A percentile compares a stretch with the other conserved stretches of the same genome.
Conservation (phyloP, 2,113 vertebrate genomes). For the Megaceryle maxima region DNA sequence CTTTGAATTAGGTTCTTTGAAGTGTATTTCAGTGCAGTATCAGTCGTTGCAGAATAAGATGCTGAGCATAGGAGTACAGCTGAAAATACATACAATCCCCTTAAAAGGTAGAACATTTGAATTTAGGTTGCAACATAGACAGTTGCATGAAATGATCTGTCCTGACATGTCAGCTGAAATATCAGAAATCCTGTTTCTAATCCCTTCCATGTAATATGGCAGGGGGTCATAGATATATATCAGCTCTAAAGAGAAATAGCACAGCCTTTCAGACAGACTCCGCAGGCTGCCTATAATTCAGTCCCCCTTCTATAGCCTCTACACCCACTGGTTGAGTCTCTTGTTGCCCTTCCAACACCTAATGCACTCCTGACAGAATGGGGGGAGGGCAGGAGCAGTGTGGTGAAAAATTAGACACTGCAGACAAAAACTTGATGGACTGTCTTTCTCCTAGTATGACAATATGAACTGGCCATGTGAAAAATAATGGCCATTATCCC, state of each 20-base stretch:
- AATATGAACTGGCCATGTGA: slow-evolving; percentile 74
- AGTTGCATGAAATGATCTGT: slow-evolving; percentile 26
- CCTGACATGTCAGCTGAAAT: slow-evolving; percentile 47
- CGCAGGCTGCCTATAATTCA: neutral
- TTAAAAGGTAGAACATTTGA: slow-evolving; percentile 12
- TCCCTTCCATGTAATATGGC: slow-evolving; percentile 27
- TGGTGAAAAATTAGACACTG: slow-evolving; percentile 57
- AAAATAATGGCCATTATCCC: slow-evolving; percentile 66
- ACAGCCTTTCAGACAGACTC: slow-evolving; percentile 13
- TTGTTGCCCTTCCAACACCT: slow-evolving; percentile 63
- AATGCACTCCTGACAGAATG: slow-evolving; percentile 68
- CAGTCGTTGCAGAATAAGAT: neutral
- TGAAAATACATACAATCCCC: neutral
- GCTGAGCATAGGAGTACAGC: neutral
- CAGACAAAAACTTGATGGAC: slow-evolving; percentile 64
- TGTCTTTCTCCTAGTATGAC: slow-evolving; percentile 49
- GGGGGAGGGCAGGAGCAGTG: slow-evolving; percentile 29
- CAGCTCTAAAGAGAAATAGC: neutral
- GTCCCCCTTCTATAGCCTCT: neutral
- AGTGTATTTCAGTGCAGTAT: neutral
- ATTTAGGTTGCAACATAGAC: slow-evolving; percentile 17
- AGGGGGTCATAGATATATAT: neutral
- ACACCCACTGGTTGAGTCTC: slow-evolving; percentile 45
- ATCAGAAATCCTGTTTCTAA: slow-evolving; percentile 52
- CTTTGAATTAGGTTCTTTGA: neutral